Conservation (phyloP, 2,113 vertebrate genomes). For the Nycticorax nycticorax region DNA sequence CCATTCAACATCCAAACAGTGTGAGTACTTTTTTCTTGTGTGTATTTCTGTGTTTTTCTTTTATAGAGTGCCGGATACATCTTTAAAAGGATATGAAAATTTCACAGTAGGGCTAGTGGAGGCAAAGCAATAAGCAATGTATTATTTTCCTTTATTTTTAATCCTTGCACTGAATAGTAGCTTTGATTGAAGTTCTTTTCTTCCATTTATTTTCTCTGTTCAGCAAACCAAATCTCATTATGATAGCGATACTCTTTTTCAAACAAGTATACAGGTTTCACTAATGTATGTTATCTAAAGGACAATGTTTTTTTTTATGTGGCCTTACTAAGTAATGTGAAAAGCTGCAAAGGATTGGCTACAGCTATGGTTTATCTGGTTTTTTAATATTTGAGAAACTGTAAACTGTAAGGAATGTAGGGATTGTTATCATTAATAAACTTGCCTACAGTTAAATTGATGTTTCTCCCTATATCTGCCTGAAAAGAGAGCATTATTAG, state of each 20-base stretch:
- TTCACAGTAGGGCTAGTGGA: neutral
- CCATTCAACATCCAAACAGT: conserved; percentile 75
- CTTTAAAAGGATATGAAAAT: conserved; percentile 53
- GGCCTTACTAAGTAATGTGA: neutral
- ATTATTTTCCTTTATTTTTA: conserved; percentile 15
- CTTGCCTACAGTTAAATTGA: neutral
- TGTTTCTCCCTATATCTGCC: neutral
- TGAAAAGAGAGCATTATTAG: neutral
- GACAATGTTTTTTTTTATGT: neutral
- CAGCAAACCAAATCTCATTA: neutral
- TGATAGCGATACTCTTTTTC: neutral
- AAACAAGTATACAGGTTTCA: neutral
- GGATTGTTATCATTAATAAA: neutral
- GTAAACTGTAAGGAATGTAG: neutral
- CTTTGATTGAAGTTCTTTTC: conserved; percentile 12
- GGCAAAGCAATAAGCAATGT: neutral
- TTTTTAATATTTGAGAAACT: neutral
- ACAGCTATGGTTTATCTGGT: neutral
- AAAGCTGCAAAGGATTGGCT: neutral
- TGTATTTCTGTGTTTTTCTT: conserved; percentile 13
- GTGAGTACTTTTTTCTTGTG: conserved; percentile 78
- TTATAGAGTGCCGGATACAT: conserved; percentile 16
- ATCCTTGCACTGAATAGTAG: neutral
- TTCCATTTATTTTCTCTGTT: neutral
- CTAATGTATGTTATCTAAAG: neutral